Evolutionary conservation across 2,113 vertebrate species (phyloP), one percentile per base, ranked within the genome.

Genomic region (Syngnathoides biaculeatus): DNA sequence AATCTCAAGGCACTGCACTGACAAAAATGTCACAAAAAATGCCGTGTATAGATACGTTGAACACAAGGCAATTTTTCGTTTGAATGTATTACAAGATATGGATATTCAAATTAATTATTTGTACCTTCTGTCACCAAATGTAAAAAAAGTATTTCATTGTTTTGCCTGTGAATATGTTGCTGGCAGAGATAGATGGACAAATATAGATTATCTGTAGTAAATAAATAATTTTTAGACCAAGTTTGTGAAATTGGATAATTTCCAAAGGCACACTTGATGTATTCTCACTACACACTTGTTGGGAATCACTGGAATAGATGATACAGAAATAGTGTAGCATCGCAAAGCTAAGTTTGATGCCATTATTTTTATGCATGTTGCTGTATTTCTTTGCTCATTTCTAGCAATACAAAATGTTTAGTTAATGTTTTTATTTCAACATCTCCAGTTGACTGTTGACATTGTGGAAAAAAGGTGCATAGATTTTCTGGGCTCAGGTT

Each of bases 401-500:
- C 50, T 35, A 35, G 30, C 30, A 35, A 6, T 35, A 35, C 30
- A 35, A n/a, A 8, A 2, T 15, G 20, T 50, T 50, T 50, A 50
- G 43, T 43, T 65, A 17, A 59, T 40, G n/a, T n/a, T 68, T 65
- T 42, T 8, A 0, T 15, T 42, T 43, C 43, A 30, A 26, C 26
- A 27, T 56, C 55, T 56, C 55, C 55, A 30, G 55, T 56, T 56
- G 53, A 56, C 14, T 53, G 19, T 48, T 53, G 26, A 7, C 53
- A 56, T 7, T 12, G 4, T 61, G 24, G 19, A 22, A 12, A 12
- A 38, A 63, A 26, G 64, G 38, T 62, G 68, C 2, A 22, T 14
- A 61, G 39, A 3, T 58, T 22, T 69, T 68, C 74, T 78, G 83
- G 77, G 79, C 82, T 79, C 75, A 55, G 66, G 35, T 85, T 70